Conservation (phyloP, 2,113 vertebrate genomes). For the Coryphaenoides rupestris region DNA sequence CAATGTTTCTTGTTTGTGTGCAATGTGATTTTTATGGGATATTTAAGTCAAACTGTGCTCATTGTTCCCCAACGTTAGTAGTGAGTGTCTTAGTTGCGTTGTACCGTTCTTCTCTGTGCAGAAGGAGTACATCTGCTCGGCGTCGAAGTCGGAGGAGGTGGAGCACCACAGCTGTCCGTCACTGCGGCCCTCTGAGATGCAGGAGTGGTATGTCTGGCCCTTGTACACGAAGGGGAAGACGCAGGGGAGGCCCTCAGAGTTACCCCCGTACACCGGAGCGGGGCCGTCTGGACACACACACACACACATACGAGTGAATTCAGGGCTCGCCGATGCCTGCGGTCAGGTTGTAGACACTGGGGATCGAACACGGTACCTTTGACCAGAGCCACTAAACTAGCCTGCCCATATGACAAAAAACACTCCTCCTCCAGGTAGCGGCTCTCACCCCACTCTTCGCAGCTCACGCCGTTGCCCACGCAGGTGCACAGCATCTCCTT, state of each 20-base stretch:
- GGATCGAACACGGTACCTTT: no score
- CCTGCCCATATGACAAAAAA: no score
- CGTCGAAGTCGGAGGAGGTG: conserved; percentile 87
- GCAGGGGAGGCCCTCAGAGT: conserved; percentile 87
- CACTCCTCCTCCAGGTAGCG: no score
- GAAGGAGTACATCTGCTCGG: conserved; percentile 87
- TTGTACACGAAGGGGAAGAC: conserved; percentile 87
- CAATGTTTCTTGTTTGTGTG: no score
- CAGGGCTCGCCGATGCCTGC: no score
- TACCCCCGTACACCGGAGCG: conserved; percentile 88
- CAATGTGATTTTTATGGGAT: no score
- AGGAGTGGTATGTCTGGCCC: conserved; percentile 87
- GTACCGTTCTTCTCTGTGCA: conserved; percentile 87
- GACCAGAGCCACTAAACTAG: no score
- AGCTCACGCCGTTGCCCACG: conserved; percentile 89
- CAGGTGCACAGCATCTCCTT: conserved; percentile 95
- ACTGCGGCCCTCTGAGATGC: conserved; percentile 82
- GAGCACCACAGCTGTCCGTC: conserved; percentile 96
- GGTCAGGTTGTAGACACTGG: no score
- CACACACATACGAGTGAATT: no score
- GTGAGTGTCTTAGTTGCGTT: no score
- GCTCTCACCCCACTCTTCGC: conserved; percentile 83
- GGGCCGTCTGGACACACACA: conserved; percentile 61
- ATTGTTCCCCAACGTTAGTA: no score
- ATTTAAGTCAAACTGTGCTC: no score